Percentiles rank a stretch among this genome's conserved stretches.
phyloP scores from a whole-genome alignment of 2,797 vertebrate species.

The Cynodonichthys magdalenae region DNA sequence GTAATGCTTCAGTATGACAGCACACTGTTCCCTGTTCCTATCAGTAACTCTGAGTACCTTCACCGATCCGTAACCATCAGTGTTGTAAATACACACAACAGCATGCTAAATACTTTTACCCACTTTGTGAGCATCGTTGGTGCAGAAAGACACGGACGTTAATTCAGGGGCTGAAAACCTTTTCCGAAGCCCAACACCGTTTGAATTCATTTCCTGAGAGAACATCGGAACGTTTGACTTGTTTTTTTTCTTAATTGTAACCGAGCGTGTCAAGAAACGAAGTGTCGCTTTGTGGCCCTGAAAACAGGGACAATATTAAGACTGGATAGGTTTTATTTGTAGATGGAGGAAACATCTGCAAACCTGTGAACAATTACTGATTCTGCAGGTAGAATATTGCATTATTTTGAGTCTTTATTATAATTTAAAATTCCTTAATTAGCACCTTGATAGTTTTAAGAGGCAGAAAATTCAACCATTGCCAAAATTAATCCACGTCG shows the following conservation, averaged over 20 bases:
- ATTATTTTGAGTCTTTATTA: too few species aligned
- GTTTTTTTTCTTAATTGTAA: not conserved
- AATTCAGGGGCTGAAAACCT: conserved; percentile 39
- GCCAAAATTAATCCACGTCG: too few species aligned
- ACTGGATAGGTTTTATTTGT: not conserved
- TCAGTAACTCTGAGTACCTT: conserved; percentile 48
- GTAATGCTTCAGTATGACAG: conserved; percentile 2
- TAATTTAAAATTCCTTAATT: too few species aligned
- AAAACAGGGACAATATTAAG: conserved; percentile 1
- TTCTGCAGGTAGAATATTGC: too few species aligned
- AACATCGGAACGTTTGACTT: conserved; percentile 46
- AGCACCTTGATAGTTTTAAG: too few species aligned
- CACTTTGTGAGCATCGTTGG: conserved; percentile 55
- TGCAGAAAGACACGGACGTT: conserved; percentile 24
- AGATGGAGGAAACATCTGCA: too few species aligned
- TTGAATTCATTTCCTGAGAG: conserved; percentile 48
- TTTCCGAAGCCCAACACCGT: conserved; percentile 38
- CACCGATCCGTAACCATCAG: conserved; percentile 52
- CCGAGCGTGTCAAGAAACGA: conserved; percentile 41
- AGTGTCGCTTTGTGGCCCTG: conserved; percentile 2
- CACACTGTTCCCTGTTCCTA: conserved; percentile 25
- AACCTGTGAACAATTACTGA: too few species aligned
- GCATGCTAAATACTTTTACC: conserved; percentile 73
- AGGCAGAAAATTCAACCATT: too few species aligned
- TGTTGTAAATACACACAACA: conserved; percentile 69